These are phyloP conservation scores for Mesocentrotus franciscanus DNA, from an alignment of 53 echinoderm and acorn worm species.

Conservation along the genomic window DNA sequence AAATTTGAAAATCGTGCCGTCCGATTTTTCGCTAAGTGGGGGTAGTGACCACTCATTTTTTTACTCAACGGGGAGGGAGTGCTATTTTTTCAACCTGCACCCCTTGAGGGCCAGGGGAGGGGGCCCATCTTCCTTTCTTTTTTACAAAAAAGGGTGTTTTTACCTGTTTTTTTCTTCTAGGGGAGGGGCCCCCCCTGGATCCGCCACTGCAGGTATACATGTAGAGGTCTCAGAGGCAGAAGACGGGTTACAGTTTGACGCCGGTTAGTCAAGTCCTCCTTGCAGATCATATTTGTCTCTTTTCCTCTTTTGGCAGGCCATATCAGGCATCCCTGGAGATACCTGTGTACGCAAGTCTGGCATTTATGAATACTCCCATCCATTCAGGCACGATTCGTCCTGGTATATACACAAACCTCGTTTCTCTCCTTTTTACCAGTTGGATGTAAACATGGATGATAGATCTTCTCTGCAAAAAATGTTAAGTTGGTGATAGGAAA, in stretches of 20 bases:
- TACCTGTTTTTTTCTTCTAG: too few species aligned
- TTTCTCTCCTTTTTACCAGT: neutral
- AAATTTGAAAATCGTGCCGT: too few species aligned
- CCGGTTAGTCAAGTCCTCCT: neutral
- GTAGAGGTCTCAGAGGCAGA: neutral
- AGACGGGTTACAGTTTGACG: neutral
- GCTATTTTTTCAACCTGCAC: too few species aligned
- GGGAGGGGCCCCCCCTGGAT: too few species aligned
- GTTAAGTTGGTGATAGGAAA: too few species aligned
- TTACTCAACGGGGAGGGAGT: too few species aligned
- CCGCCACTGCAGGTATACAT: neutral
- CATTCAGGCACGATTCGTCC: neutral
- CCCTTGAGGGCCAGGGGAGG: too few species aligned
- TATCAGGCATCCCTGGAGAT: neutral
- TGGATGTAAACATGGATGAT: neutral
- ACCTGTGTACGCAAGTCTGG: neutral
- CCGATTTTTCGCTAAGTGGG: too few species aligned
- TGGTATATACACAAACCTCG: neutral
- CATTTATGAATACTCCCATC: neutral
- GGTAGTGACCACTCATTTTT: too few species aligned
- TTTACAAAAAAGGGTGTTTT: too few species aligned
- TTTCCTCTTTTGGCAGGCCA: neutral
- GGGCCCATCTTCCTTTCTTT: too few species aligned
- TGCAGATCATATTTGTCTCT: neutral
- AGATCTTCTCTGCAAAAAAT: neutral